Conservation (phyloP, 2,888 invertebrate species). For the Mantis religiosa region DNA sequence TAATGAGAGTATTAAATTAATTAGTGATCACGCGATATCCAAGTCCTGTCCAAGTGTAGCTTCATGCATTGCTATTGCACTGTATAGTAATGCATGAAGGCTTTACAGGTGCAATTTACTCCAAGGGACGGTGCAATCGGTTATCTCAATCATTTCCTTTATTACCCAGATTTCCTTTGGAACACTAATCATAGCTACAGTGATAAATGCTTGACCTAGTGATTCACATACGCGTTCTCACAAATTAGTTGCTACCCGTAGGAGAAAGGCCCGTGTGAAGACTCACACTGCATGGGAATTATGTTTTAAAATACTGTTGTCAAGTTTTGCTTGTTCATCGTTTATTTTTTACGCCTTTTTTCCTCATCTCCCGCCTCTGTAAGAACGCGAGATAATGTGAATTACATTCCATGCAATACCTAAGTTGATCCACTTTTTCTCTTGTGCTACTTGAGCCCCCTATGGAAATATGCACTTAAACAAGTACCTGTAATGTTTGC, state of each 20-base stretch:
- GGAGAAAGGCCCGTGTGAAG: background rate
- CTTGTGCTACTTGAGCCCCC: background rate
- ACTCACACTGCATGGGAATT: background rate
- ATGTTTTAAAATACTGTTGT: background rate
- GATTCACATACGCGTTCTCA: background rate
- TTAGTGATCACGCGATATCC: no score
- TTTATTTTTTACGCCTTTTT: background rate
- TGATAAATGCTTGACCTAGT: background rate
- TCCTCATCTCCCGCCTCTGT: background rate
- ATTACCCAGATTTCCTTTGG: background rate
- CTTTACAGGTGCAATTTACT: no score
- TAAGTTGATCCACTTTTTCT: background rate
- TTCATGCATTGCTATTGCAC: no score
- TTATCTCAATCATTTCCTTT: background rate
- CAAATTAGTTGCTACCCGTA: background rate
- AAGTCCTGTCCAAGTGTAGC: no score
- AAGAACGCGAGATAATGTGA: background rate
- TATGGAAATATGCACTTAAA: background rate
- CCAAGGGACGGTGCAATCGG: no score
- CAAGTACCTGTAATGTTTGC: no score
- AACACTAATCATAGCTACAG: background rate
- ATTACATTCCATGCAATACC: background rate
- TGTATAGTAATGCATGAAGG: no score
- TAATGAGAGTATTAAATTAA: no score
- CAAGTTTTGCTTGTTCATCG: background rate